Conservation (phyloP, 2,888 invertebrate species). For the Chrysolina oricalcia region DNA sequence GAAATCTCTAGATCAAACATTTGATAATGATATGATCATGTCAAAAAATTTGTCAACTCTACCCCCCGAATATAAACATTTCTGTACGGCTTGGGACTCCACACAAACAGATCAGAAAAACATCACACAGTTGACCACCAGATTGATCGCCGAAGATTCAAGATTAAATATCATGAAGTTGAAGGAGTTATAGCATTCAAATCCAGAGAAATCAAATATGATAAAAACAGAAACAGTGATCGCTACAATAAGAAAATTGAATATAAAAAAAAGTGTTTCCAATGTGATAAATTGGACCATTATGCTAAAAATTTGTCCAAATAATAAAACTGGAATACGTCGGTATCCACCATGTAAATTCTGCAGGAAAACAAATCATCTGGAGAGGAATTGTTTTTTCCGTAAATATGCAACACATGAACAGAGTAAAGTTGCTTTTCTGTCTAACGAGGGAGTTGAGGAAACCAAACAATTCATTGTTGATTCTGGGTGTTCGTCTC, state of each 20-base stretch:
- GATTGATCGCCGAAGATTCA: slow-evolving; percentile 34
- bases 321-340: slow-evolving; percentile 9
- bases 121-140: slow-evolving; percentile 47
- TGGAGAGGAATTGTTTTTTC: slow-evolving; percentile 30
- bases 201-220: not conserved
- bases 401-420: slow-evolving; percentile 5
- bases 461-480: slow-evolving; percentile 16
- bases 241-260: not conserved
- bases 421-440: slow-evolving; percentile 11
- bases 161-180: slow-evolving; percentile 18
- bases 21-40: slow-evolving; percentile 45
- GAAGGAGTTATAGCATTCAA: too few species aligned
- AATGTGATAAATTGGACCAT: slow-evolving; percentile 38
- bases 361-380: slow-evolving; percentile 37
- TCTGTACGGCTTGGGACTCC: slow-evolving; percentile 44
- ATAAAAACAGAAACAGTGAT: not conserved
- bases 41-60: slow-evolving; percentile 50
- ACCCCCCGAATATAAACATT: slow-evolving; percentile 65
- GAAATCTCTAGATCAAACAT: slow-evolving; percentile 39
- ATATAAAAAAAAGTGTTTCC: slow-evolving; percentile 22
- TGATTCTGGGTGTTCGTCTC: slow-evolving; percentile 24
- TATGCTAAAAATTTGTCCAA: too few species aligned
- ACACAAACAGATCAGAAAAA: too few species aligned
- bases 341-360: slow-evolving; percentile 22
- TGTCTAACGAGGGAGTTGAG: slow-evolving; percentile 13